These are phyloP conservation scores for Chiridota heheva DNA, from an alignment of 35 echinoderm and acorn worm genomes.

Conservation along the genomic window DNA sequence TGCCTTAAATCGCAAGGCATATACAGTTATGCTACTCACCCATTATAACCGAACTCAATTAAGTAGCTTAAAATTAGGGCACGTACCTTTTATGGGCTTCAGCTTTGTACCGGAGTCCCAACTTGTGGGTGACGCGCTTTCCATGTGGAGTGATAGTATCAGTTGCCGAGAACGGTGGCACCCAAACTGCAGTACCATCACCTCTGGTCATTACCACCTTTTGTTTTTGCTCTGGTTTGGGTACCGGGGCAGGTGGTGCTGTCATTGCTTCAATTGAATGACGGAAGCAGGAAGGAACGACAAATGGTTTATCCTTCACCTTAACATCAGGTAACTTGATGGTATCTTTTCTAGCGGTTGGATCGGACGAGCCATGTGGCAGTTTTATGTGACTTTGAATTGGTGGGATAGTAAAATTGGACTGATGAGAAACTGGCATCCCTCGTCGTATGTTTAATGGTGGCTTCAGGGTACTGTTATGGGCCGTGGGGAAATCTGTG, in stretches of 20 bases:
- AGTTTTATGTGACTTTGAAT: too few relatives aligned
- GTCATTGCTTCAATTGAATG: not conserved
- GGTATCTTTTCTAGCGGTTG: not conserved
- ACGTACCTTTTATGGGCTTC: slow-evolving; percentile 92
- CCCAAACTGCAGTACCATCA: not conserved
- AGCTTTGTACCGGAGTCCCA: slow-evolving; percentile 81
- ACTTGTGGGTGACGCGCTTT: slow-evolving; percentile 56
- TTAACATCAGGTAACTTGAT: not conserved
- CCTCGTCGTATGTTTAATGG: not conserved
- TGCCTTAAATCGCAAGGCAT: too few relatives aligned
- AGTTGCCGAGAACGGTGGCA: slow-evolving; percentile 79
- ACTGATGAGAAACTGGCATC: not conserved
- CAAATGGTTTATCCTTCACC: too few relatives aligned
- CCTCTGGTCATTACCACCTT: not conserved
- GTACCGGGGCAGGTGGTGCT: not conserved
- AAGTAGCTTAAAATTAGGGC: too few relatives aligned
- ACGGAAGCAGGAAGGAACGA: not conserved
- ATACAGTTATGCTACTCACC: too few relatives aligned
- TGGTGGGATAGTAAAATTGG: not conserved
- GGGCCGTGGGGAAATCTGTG: slow-evolving; percentile 43
- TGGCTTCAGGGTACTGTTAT: slow-evolving; percentile 34
- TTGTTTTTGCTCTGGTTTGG: not conserved
- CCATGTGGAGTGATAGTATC: slow-evolving; percentile 68
- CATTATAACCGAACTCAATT: too few relatives aligned
- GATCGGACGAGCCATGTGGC: too few relatives aligned